Base-by-base conservation (phyloP, 2,888 invertebrate species). In the Nephrotoma appendiculata region DNA sequence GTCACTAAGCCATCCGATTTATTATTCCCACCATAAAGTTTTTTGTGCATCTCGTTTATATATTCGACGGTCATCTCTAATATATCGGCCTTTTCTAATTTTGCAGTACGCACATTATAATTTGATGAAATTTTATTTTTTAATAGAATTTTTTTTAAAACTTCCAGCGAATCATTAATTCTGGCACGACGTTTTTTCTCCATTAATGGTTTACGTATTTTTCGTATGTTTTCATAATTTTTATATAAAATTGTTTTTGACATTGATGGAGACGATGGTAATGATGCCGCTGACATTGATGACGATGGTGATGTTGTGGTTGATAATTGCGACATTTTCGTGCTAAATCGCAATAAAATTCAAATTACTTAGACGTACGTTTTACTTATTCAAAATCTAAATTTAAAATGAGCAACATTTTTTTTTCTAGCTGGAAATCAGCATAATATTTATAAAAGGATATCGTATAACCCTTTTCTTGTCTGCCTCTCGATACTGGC, bases 51-150 rank as follows among this genome's bases (percentile, higher is more conserved):
- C 86, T 92, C 91, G 88, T 93, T 92, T 11, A 95, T 89, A 89
- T 94, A 93, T 71, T 92, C 90, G 6, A 94, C 94, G 0, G 94
- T 94, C 92, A 94, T 92, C 89, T 94, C 94, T 52, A 94, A 89
- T 86, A 94, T 94, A 89, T 94, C 94, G 0, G 94, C 94, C 89
- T 94, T 94, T 90, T 94, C 94, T 89, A 94, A 90, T 90, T 94
- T 94, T 0, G 93, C 92, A 48, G 93, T 93, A 85, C 93, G 89
- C 5, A 88, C 86, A 11, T 89, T 88, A 84, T 90, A 90, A 86
- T 90, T 52, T n/a, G 86, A 88, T 85, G 89, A 89, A 4, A 91
- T 90, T 87, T 91, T 90, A 1, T 92, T 91, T 52, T 92, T 92
- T 86, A 93, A 89, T 41, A 93, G 90, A 86, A 93, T 92, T 88